These are phyloP conservation scores for Erinaceus europaeus DNA, from an alignment of 2,113 vertebrate genomes.

Conservation along the genomic window DNA sequence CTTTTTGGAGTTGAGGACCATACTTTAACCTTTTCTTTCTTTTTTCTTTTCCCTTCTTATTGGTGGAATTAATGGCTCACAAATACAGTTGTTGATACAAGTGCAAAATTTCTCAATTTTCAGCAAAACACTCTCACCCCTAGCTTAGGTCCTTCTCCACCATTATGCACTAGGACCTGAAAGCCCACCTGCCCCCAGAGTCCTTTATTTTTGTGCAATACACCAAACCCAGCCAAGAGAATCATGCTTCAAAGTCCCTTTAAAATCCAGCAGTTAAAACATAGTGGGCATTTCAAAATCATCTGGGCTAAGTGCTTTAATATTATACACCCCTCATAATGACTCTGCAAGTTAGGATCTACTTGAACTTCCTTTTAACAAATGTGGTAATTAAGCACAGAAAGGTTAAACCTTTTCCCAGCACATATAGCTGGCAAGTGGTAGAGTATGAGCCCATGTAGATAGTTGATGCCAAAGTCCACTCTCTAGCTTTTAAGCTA, in stretches of 20 bases:
- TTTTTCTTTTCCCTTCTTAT: too few species aligned
- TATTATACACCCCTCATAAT: background rate
- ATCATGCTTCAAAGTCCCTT: too few species aligned
- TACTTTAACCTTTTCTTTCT: constrained; percentile 40
- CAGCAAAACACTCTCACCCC: too few species aligned
- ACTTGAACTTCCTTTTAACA: background rate
- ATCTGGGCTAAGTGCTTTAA: background rate
- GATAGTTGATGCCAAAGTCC: background rate
- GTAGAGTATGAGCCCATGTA: background rate
- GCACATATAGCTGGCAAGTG: background rate
- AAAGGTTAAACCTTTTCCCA: background rate
- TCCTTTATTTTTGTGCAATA: too few species aligned
- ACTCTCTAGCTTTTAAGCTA: background rate
- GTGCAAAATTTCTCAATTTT: too few species aligned
- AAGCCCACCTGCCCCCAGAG: too few species aligned
- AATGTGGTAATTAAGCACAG: constrained; percentile 1
- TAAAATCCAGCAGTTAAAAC: constrained; percentile 23
- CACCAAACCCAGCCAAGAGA: too few species aligned
- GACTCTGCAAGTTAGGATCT: background rate
- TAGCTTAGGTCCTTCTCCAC: too few species aligned
- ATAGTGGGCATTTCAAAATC: too few species aligned
- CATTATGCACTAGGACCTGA: too few species aligned
- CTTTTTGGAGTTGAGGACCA: background rate
- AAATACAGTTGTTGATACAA: too few species aligned
- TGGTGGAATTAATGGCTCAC: too few species aligned